Percentiles rank a stretch among this genome's conserved stretches.
Conservation (phyloP, 2,888 invertebrate genomes). For the Orthonevra nobilis region DNA sequence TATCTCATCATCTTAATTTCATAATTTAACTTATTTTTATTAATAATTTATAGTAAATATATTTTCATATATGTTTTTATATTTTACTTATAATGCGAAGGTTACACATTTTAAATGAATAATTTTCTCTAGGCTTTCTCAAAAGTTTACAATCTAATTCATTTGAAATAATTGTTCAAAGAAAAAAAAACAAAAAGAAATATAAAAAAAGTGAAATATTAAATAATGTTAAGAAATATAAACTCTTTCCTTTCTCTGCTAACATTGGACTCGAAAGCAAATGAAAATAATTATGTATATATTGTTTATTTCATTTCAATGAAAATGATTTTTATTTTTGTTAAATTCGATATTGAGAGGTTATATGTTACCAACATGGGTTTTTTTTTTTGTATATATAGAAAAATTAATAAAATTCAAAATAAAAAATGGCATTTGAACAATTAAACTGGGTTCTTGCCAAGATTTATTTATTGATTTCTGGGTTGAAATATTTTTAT, state of each 20-base stretch:
- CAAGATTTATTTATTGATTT: too few relatives aligned
- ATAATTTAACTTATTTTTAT: slow-evolving; percentile 34
- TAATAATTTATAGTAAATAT: slow-evolving; percentile 49
- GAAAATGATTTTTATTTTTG: slow-evolving; percentile 8
- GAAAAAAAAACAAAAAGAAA: neutral
- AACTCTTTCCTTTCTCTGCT: neutral
- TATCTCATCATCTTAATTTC: slow-evolving; percentile 35
- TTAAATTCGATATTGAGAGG: slow-evolving; percentile 64
- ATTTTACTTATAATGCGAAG: slow-evolving; percentile 27
- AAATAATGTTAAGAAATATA: neutral
- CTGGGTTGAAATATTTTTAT: too few relatives aligned
- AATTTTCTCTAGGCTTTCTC: slow-evolving; percentile 38
- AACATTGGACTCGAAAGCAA: neutral
- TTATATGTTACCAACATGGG: too few relatives aligned
- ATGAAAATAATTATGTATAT: neutral
- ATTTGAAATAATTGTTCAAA: too few relatives aligned
- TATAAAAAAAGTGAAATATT: neutral
- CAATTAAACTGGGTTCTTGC: too few relatives aligned
- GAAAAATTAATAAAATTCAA: too few relatives aligned
- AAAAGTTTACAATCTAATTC: slow-evolving; percentile 14
- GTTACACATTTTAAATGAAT: slow-evolving; percentile 29
- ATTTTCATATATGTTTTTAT: slow-evolving; percentile 22
- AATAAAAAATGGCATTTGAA: neutral
- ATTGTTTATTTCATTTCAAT: slow-evolving; percentile 5
- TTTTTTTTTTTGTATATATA: too few relatives aligned